phyloP scores from a whole-genome alignment of 2,113 vertebrate species.

The Eupsittula cactorum region DNA sequence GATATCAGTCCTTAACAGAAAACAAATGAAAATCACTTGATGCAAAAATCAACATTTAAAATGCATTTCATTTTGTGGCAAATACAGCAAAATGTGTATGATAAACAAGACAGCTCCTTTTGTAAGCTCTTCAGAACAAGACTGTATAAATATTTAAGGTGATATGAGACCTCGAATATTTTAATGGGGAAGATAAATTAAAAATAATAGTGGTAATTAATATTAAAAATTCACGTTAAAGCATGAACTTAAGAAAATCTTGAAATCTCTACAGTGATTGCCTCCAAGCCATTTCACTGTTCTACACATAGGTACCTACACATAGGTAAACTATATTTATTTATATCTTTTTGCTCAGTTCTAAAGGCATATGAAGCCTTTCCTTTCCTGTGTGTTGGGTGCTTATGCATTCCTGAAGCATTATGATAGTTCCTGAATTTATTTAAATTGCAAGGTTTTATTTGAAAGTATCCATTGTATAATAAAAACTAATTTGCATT shows the following conservation, averaged over 20 bases:
- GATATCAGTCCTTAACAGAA: background rate
- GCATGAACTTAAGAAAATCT: background rate
- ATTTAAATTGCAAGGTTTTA: slow-evolving; percentile 29
- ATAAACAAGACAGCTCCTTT: background rate
- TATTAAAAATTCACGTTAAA: background rate
- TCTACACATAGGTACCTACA: background rate
- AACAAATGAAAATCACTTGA: background rate
- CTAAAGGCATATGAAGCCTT: background rate
- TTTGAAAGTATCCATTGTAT: slow-evolving; percentile 30
- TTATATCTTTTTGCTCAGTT: background rate
- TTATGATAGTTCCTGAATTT: slow-evolving; percentile 1
- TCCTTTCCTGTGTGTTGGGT: background rate
- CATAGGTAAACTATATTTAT: background rate
- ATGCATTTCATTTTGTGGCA: background rate
- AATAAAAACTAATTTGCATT: slow-evolving; percentile 56
- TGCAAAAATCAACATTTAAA: background rate
- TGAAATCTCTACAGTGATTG: background rate
- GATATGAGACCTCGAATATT: background rate
- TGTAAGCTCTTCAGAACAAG: background rate
- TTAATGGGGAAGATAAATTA: background rate
- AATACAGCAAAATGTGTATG: background rate
- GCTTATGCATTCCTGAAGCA: background rate
- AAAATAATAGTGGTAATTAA: background rate
- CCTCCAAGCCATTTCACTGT: background rate
- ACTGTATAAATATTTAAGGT: background rate